A percentile compares a stretch with the other conserved stretches of the same genome.
Conservation (phyloP, 1,140 invertebrate genomes). For the Daktulosphaira vitifoliae region DNA sequence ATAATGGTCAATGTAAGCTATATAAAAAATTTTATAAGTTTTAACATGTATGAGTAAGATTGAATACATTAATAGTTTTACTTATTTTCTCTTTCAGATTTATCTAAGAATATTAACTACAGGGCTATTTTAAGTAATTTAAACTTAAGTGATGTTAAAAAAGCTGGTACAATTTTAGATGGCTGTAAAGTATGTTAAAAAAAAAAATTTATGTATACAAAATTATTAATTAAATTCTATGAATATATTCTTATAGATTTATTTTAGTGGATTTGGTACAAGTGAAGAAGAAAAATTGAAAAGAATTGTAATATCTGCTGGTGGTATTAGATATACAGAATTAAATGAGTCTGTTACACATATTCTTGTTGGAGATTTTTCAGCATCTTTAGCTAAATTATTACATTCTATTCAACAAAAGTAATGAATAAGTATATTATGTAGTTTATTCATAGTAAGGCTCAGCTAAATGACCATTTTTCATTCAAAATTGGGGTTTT, state of each 20-base stretch:
- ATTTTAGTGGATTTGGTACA: slow-evolving; percentile 55
- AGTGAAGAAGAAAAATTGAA: slow-evolving; percentile 63
- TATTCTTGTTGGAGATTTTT: slow-evolving; percentile 58
- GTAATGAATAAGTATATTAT: no score
- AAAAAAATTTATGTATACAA: no score
- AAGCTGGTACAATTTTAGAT: slow-evolving; percentile 28
- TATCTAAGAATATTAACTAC: slow-evolving; percentile 30
- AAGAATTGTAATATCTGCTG: slow-evolving; percentile 66
- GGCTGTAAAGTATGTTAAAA: slow-evolving; percentile 34
- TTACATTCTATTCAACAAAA: slow-evolving; percentile 26
- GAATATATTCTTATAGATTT: slow-evolving; percentile 66
- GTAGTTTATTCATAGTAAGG: no score
- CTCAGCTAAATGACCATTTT: no score
- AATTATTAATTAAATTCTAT: no score
- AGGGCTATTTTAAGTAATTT: slow-evolving; percentile 36
- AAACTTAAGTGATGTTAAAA: slow-evolving; percentile 30
- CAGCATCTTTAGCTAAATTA: slow-evolving; percentile 38
- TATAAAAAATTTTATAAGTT: neutral
- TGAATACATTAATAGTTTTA: no score
- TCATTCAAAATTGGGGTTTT: no score
- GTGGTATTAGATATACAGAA: slow-evolving; percentile 68
- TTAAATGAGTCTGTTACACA: slow-evolving; percentile 70
- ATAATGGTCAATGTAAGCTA: slow-evolving; percentile 15
- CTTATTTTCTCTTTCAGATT: neutral
- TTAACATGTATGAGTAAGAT: no score